A percentile compares a stretch with the other conserved stretches of the same genome.
Evolutionary conservation across 2,888 invertebrate species (phyloP).

Genomic region (Agonopterix heracliana): DNA sequence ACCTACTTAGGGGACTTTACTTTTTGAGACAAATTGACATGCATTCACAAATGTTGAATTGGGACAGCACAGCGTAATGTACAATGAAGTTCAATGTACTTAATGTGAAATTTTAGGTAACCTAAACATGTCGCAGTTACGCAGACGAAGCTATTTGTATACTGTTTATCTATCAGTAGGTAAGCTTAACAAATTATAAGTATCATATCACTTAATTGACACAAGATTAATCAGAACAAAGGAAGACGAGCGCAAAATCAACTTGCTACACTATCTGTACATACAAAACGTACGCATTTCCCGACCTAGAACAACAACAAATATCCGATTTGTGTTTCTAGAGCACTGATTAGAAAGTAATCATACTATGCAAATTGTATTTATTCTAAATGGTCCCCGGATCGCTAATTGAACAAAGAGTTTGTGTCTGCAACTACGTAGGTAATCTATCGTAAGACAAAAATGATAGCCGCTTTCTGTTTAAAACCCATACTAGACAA

Average conservation of each 20-base stretch:
- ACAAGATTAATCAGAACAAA: slow-evolving; percentile 23
- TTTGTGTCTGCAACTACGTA: slow-evolving; percentile 12
- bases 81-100: no score
- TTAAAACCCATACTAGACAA: no score
- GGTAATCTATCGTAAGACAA: not conserved
- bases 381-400: slow-evolving; percentile 29
- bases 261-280: not conserved
- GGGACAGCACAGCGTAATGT: no score
- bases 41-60: no score
- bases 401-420: slow-evolving; percentile 50
- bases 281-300: slow-evolving; percentile 11
- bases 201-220: slow-evolving; percentile 14
- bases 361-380: slow-evolving; percentile 61
- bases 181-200: no score
- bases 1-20: no score
- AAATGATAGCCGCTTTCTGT: not conserved
- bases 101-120: no score
- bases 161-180: no score
- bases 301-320: slow-evolving; percentile 48
- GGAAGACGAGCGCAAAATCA: slow-evolving; percentile 15
- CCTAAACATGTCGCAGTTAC: no score
- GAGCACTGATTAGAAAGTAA: slow-evolving; percentile 46
- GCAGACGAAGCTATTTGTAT: no score
- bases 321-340: slow-evolving; percentile 40
- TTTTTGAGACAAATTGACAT: no score